Evolutionary conservation across 2,797 vertebrate species (phyloP).

Genomic region (Salmo trutta): DNA sequence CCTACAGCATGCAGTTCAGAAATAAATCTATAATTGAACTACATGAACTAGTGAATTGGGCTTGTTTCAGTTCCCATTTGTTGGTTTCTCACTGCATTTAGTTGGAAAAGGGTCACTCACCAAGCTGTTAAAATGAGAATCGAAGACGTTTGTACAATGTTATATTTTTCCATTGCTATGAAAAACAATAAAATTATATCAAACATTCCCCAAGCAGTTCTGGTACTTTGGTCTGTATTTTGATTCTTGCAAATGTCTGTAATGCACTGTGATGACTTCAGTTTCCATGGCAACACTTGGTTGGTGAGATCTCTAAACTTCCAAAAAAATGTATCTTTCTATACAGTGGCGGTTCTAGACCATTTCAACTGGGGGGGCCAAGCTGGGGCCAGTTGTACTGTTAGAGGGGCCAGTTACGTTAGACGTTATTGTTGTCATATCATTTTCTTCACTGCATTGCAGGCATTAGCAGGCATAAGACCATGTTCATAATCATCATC

Average conservation of each 20-base stretch:
- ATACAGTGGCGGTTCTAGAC: no score
- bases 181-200: conserved; percentile 87
- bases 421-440: no score
- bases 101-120: conserved; percentile 75
- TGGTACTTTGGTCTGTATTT: conserved; percentile 71
- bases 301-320: not conserved
- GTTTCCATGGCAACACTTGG: conserved; percentile 18
- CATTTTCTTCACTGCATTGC: no score
- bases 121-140: conserved; percentile 69
- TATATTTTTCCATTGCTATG: conserved; percentile 99
- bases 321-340: not conserved
- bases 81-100: conserved; percentile 84
- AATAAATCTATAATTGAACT: conserved; percentile 11
- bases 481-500: no score
- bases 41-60: conserved; percentile 19
- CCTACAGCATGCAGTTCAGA: not conserved
- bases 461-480: no score
- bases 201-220: conserved; percentile 88
- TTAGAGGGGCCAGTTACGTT: no score
- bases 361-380: no score
- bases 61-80: conserved; percentile 37
- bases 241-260: not conserved
- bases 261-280: not conserved
- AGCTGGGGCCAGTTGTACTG: no score
- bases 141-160: conserved; percentile 93